A percentile compares a stretch with the other conserved stretches of the same genome.
These are phyloP conservation scores for Ammodramus savannarum DNA, from an alignment of 2,113 vertebrate species.

Conservation along the genomic window DNA sequence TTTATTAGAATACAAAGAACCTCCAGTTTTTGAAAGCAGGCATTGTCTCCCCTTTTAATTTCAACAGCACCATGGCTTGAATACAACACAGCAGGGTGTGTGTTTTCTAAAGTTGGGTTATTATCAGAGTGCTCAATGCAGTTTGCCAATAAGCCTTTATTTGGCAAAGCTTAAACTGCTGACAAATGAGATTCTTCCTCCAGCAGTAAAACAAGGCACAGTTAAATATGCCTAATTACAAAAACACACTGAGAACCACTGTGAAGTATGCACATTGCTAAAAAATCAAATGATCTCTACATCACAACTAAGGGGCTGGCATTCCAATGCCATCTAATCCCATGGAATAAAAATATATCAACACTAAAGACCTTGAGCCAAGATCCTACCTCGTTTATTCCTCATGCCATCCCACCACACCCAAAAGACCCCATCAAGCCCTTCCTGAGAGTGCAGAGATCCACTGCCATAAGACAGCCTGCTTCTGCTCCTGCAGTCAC, in stretches of 20 bases:
- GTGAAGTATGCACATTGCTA: neutral
- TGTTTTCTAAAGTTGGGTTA: conserved; percentile 78
- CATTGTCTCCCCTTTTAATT: conserved; percentile 76
- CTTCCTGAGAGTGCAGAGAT: neutral
- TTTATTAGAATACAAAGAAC: conserved; percentile 78
- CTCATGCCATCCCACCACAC: neutral
- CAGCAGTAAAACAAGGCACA: conserved; percentile 67
- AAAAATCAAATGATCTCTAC: conserved; percentile 29
- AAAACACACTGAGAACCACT: conserved; percentile 53
- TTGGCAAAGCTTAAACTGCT: conserved; percentile 81
- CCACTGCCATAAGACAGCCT: neutral
- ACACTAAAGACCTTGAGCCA: neutral
- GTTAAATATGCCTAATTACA: conserved; percentile 76
- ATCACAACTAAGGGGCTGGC: neutral
- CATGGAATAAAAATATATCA: neutral
- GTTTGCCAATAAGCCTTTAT: conserved; percentile 82
- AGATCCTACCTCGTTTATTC: neutral
- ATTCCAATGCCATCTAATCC: neutral
- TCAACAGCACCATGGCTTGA: conserved; percentile 72
- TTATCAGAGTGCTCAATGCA: conserved; percentile 75
- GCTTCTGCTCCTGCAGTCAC: neutral
- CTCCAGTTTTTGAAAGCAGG: conserved; percentile 74
- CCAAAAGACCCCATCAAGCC: neutral
- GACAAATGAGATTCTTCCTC: conserved; percentile 81
- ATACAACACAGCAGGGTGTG: conserved; percentile 77